A percentile compares a stretch with the other conserved stretches of the same genome.
These are phyloP conservation scores for Valencia hispanica DNA, from an alignment of 2,797 vertebrate genomes.

Conservation along the genomic window DNA sequence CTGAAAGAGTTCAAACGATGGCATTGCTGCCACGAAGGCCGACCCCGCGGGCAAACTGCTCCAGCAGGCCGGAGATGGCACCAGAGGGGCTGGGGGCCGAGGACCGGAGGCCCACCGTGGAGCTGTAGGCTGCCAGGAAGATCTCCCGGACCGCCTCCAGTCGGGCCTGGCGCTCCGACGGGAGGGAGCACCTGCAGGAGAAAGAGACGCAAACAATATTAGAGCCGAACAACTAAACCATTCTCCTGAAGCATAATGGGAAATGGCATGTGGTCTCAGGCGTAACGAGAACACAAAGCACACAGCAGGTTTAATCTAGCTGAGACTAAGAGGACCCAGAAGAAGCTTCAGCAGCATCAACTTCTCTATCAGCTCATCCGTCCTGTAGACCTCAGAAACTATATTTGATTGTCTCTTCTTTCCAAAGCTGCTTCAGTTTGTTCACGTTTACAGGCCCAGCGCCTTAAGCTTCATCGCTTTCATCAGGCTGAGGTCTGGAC, in stretches of 20 bases:
- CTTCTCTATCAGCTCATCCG: not conserved
- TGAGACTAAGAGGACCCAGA: not conserved
- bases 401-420: not conserved
- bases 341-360: not conserved
- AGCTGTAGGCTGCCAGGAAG: constrained; percentile 93
- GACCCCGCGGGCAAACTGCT: constrained; percentile 95
- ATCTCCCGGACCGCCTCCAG: constrained; percentile 92
- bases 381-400: too few species aligned
- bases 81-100: constrained; percentile 88
- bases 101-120: constrained; percentile 90
- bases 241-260: not conserved
- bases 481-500: not conserved
- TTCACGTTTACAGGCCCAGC: not conserved
- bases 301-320: not conserved
- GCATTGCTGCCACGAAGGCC: constrained; percentile 89
- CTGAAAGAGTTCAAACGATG: constrained; percentile 81
- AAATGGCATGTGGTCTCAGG: too few species aligned
- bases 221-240: not conserved
- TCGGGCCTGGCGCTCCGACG: constrained; percentile 86
- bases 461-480: not conserved
- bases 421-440: not conserved
- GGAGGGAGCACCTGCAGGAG: constrained; percentile 80
- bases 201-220: constrained; percentile 1
- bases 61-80: constrained; percentile 92
- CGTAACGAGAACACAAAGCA: too few species aligned